Evolutionary conservation across 2,797 vertebrate genomes (phyloP), one percentile per base, ranked within the genome.

Genomic region (Clamator glandarius): DNA sequence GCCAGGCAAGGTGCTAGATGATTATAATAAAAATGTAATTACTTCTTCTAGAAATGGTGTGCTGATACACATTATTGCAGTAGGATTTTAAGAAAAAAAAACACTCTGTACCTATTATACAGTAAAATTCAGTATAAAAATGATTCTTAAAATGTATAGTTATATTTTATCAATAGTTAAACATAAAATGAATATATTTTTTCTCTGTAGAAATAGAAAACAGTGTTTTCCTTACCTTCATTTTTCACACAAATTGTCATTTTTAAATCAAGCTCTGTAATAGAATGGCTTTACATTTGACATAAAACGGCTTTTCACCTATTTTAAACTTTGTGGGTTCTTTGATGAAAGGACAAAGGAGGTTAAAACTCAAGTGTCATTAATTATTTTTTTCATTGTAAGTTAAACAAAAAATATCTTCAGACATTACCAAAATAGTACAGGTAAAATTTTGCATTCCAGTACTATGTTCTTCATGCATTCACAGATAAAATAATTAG

Each of bases 21-120:
- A 89, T 89, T 54, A 55, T 51, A 72, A 79, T 89, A 81, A 92
- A 95, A 93, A 81, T 54, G 8, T 58, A 90, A 89, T 88, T 93
- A 55, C 68, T 86, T 79, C 24, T 78, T 50, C 69, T 62, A 88
- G 50, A 84, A 93, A 55, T 55, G 3, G 4, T 55, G 25, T 41
- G 13, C 33, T 88, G 33, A 21, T 92, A 42, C 78, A 81, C 17
- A 72, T 84, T 90, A 91, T 93, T 75, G 73, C 63, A 35, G 28
- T 44, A 41, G 8, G 14, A 74, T 75, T 92, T 92, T 74, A 90
- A 79, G 41, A 8, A 4, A 35, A 48, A 16, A 13, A 48, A 16
- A 11, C n/a, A 39, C 39, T 12, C 11, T 29, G 2, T 51, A 26
- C 69, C 35, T 67, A 55, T 59, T 77, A 52, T 28, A 64, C 24